Evolutionary conservation across 2,888 invertebrate genomes (phyloP).

Genomic region (Melinopterus prodromus): DNA sequence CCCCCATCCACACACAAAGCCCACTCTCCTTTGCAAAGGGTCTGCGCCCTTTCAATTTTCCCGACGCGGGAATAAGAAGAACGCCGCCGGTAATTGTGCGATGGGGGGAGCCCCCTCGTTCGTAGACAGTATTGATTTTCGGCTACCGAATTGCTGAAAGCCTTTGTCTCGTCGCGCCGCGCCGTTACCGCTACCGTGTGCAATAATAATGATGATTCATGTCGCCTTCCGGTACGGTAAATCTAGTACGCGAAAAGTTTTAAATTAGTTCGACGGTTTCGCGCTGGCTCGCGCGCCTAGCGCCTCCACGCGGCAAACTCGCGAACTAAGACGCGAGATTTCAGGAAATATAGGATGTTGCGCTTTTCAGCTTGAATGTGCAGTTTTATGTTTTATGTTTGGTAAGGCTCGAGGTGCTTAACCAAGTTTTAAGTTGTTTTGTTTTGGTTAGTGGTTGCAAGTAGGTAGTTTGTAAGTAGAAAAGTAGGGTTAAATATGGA

Average conservation of each 20-base stretch:
- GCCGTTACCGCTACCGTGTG: neutral
- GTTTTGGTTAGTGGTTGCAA: too few species aligned
- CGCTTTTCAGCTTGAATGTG: neutral
- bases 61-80: neutral
- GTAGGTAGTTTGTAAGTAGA: too few species aligned
- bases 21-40: neutral
- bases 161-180: neutral
- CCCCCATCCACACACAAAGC: neutral
- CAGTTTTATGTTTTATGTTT: too few species aligned
- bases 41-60: neutral
- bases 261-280: neutral
- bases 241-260: neutral
- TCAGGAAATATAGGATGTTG: neutral
- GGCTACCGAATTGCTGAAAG: neutral
- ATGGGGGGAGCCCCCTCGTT: neutral
- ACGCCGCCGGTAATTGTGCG: neutral
- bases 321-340: neutral
- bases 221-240: neutral
- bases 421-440: too few species aligned
- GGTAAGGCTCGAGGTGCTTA: too few species aligned
- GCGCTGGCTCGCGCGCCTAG: neutral
- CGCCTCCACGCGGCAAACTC: neutral
- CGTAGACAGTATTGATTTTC: neutral
- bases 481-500: too few species aligned
- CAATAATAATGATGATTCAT: constrained; percentile 4